Evolutionary conservation across 2,797 vertebrate species (phyloP).

Genomic region (Sciurus carolinensis): DNA sequence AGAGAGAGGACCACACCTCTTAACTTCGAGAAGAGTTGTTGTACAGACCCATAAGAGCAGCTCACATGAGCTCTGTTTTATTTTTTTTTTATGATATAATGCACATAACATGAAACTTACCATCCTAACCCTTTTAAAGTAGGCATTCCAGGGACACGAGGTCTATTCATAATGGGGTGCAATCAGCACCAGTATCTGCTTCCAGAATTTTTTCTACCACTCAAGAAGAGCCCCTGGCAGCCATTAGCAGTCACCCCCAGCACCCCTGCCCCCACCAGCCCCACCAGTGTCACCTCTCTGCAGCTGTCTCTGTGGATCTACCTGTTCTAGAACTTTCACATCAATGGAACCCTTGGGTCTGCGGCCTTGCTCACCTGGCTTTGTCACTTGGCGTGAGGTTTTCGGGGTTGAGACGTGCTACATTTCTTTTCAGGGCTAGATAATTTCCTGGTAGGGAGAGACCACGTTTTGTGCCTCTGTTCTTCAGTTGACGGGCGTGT

Average conservation of each 20-base stretch:
- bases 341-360: not conserved
- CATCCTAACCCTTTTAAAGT: not conserved
- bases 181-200: not conserved
- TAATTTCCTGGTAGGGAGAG: fast-evolving
- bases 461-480: fast-evolving
- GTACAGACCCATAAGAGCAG: not conserved
- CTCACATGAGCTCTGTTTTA: not conserved
- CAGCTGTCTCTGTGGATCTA: not conserved
- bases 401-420: not conserved
- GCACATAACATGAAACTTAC: not conserved
- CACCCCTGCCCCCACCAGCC: not conserved
- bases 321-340: not conserved
- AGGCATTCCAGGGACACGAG: not conserved
- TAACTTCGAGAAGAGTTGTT: not conserved
- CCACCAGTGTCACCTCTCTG: not conserved
- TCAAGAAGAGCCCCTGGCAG: not conserved
- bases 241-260: not conserved
- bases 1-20: not conserved
- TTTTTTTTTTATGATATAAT: not conserved
- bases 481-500: fast-evolving
- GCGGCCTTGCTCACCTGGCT: not conserved
- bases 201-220: not conserved
- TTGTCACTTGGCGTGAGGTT: not conserved
- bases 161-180: too few species aligned
- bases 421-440: not conserved